Conservation (phyloP, 2,113 vertebrate species). For the Eretmochelys imbricata region DNA sequence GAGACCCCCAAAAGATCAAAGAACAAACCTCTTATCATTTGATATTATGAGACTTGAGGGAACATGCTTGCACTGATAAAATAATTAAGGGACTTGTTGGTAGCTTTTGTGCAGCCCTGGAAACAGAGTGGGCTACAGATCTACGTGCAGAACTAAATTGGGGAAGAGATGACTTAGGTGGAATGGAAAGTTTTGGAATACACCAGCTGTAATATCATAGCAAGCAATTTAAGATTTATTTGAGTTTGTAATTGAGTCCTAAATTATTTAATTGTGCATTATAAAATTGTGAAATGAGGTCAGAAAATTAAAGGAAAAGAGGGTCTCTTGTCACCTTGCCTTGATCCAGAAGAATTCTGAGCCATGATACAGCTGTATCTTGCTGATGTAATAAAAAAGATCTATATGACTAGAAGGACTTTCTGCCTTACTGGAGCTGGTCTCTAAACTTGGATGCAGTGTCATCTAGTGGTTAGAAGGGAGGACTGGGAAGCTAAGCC, state of each 20-base stretch:
- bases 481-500: not conserved
- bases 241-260: not conserved
- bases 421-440: not conserved
- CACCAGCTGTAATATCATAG: not conserved
- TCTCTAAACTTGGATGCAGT: not conserved
- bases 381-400: not conserved
- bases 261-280: not conserved
- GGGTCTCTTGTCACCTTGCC: not conserved
- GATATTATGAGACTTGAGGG: not conserved
- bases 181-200: not conserved
- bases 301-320: not conserved
- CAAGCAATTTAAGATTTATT: not conserved
- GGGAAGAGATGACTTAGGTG: not conserved
- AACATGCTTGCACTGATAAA: too few species aligned
- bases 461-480: not conserved
- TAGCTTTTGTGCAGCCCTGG: not conserved
- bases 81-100: too few species aligned
- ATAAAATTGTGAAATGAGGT: not conserved
- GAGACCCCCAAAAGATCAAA: rapidly evolving
- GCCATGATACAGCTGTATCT: not conserved
- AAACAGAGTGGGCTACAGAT: not conserved
- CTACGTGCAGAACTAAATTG: not conserved
- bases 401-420: not conserved
- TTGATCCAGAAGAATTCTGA: not conserved
- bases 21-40: rapidly evolving